phyloP scores from a whole-genome alignment of 2,888 invertebrate species.

The Oconnorella tubifera region DNA sequence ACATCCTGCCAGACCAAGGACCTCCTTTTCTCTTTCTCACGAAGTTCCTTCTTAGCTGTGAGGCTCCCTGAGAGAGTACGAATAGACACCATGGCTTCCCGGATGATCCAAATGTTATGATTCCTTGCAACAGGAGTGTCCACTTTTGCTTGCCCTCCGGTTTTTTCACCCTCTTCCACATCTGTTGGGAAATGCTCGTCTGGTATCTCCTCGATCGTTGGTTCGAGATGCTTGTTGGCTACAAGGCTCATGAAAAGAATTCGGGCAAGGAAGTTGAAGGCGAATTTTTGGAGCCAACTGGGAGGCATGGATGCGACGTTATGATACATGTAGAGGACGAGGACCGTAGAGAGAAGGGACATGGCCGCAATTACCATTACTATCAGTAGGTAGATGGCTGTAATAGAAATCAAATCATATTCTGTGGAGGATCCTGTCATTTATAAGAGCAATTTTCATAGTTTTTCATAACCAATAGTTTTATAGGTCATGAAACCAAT shows the following conservation, averaged over 20 bases:
- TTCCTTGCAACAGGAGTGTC: not conserved
- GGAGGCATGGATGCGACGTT: constrained; percentile 19
- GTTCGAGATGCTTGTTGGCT: not conserved
- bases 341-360: constrained; percentile 25
- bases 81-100: not conserved
- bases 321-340: constrained; percentile 32
- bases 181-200: not conserved
- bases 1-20: not conserved
- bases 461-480: too few relatives aligned
- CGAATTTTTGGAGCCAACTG: constrained; percentile 25
- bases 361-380: constrained; percentile 32
- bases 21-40: not conserved
- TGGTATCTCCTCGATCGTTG: not conserved
- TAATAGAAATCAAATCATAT: too few relatives aligned
- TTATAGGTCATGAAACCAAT: too few relatives aligned
- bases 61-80: not conserved
- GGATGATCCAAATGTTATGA: too few relatives aligned
- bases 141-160: not conserved
- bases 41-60: not conserved
- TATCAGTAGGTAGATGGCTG: constrained; percentile 35
- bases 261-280: constrained; percentile 20
- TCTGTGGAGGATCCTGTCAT: too few relatives aligned
- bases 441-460: too few relatives aligned
- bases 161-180: too few relatives aligned
- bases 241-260: not conserved